phyloP scores from a whole-genome alignment of 2,888 invertebrate genomes.

The Notodonta ziczac region DNA sequence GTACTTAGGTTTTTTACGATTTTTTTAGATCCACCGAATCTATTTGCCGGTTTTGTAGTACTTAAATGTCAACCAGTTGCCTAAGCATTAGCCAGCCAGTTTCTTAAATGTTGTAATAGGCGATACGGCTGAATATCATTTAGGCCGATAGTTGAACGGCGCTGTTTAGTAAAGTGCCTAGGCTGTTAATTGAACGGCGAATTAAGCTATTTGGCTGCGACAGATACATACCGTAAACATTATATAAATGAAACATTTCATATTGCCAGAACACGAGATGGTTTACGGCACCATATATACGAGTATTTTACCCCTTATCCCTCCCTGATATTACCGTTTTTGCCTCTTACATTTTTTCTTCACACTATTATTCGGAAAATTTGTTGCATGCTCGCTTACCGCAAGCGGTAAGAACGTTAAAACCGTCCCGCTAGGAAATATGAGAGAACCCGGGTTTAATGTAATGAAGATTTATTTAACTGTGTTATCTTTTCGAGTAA shows the following conservation, averaged over 20 bases:
- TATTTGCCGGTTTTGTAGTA: too few relatives aligned
- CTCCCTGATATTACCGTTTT: slow-evolving; percentile 46
- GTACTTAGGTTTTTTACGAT: too few relatives aligned
- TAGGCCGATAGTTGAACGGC: too few relatives aligned
- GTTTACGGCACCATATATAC: slow-evolving; percentile 52
- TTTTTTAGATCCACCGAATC: too few relatives aligned
- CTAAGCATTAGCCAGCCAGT: too few relatives aligned
- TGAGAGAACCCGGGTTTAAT: slow-evolving; percentile 65
- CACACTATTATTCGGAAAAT: slow-evolving; percentile 66
- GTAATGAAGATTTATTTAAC: slow-evolving; percentile 78
- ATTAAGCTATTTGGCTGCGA: too few relatives aligned
- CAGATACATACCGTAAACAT: slow-evolving; percentile 30
- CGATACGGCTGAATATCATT: too few relatives aligned
- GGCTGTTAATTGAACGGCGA: too few relatives aligned
- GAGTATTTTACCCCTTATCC: slow-evolving; percentile 49
- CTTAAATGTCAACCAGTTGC: too few relatives aligned
- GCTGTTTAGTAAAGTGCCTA: too few relatives aligned
- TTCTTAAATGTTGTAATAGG: too few relatives aligned
- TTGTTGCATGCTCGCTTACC: slow-evolving; percentile 69
- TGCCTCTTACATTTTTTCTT: slow-evolving; percentile 51
- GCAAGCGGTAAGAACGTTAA: slow-evolving; percentile 70
- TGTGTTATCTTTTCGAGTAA: slow-evolving; percentile 56
- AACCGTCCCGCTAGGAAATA: slow-evolving; percentile 70
- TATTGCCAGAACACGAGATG: slow-evolving; percentile 41
- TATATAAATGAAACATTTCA: slow-evolving; percentile 53